Conservation (phyloP, 2,113 vertebrate genomes). For the Epinephelus cyanopodus region DNA sequence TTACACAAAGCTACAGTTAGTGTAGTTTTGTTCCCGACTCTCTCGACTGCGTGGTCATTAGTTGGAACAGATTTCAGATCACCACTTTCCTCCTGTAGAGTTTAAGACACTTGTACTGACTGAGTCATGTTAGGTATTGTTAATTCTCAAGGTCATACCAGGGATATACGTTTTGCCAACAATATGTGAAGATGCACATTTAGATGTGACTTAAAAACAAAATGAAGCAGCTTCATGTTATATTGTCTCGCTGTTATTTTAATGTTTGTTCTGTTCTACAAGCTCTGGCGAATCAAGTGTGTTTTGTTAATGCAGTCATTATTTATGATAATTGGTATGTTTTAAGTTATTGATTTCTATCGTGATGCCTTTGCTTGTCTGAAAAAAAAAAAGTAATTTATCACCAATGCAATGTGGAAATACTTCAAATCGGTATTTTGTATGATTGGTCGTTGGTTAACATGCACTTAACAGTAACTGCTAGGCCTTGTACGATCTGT, state of each 20-base stretch:
- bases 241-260: slow-evolving; percentile 59
- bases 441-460: slow-evolving; percentile 40
- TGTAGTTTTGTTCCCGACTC: slow-evolving; percentile 22
- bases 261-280: slow-evolving; percentile 54
- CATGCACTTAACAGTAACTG: slow-evolving; percentile 56
- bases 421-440: slow-evolving; percentile 52
- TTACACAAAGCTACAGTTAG: slow-evolving; percentile 6
- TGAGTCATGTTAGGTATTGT: slow-evolving; percentile 35
- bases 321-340: slow-evolving; percentile 75
- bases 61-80: slow-evolving; percentile 8
- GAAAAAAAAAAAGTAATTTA: slow-evolving; percentile 44
- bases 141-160: slow-evolving; percentile 33
- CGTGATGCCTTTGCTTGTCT: slow-evolving; percentile 65
- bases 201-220: slow-evolving; percentile 47
- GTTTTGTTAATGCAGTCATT: slow-evolving; percentile 67
- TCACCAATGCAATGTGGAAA: slow-evolving; percentile 44
- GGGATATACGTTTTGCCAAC: slow-evolving; percentile 31
- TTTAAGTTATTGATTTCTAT: slow-evolving; percentile 79
- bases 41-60: not conserved
- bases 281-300: slow-evolving; percentile 51
- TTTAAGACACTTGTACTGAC: not conserved
- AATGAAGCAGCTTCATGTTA: slow-evolving; percentile 53
- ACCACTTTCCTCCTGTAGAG: not conserved
- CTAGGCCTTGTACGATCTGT: slow-evolving; percentile 26
- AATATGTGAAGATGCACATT: slow-evolving; percentile 52